Base-by-base conservation (phyloP, 2,888 invertebrate species). In the Neoitamus cyanurus region DNA sequence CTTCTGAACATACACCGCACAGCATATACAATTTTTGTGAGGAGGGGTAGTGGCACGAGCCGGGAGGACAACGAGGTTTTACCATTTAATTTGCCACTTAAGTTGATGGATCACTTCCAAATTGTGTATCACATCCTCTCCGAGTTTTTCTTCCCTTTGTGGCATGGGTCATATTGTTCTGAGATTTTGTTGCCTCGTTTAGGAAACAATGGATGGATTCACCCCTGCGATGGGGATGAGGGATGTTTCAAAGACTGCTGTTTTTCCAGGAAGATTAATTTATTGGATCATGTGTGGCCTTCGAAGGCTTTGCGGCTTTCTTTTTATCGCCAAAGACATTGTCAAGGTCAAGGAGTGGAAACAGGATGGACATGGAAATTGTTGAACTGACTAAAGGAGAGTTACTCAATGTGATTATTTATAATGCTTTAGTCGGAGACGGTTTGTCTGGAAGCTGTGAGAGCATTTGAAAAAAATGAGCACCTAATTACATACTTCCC, bases 31-130 rank as follows among this genome's bases (percentile, higher is more conserved):
- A 58, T 58, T 20, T 25, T 58, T 42, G 15, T n/a, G 42, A n/a
- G n/a, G 42, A 13, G 5, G 15, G 42, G 5, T 7, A 20, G 58
- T 15, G 20, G n/a, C 5, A n/a, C 15, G 70, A 25, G n/a, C 30
- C 70, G 70, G 31, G 70, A 70, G 15, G 31, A 31, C 30, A 31
- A 70, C 30, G 20, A 75, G 75, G 25, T 42, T 75, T 42, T 42
- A 42, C 75, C 75, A 75, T 75, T 75, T 75, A 75, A 75, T 75
- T 75, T 42, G 28, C 75, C 75, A 75, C 75, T 75, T 75, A 42
- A 75, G 34, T 42, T 75, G 75, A 75, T 75, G 75, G 75, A 75
- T 75, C 37, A 75, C 28, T 9, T 75, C 75, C 75, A 75, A 75
- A 75, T 42, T 75, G 42, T 37, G 20, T 37, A 36, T n/a, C 58